Evolutionary conservation across 2,888 invertebrate species (phyloP).

Genomic region (Lordiphosa fenestrarum): DNA sequence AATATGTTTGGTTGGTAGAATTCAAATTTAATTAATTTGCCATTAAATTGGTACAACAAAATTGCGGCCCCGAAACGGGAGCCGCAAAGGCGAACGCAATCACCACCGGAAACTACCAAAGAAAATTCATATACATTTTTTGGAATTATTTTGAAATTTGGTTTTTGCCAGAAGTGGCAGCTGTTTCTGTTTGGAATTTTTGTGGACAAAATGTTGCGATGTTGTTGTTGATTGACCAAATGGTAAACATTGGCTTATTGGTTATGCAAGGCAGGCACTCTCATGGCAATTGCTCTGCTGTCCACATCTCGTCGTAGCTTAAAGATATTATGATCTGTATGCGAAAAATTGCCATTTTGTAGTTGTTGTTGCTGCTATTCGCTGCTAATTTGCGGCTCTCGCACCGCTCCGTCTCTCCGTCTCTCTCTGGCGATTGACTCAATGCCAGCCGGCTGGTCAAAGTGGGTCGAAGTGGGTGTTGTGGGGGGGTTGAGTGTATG

Average conservation of each 20-base stretch:
- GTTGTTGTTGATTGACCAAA: conserved; percentile 45
- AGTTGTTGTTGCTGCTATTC: conserved; percentile 17
- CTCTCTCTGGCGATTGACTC: conserved; percentile 31
- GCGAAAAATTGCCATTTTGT: conserved; percentile 54
- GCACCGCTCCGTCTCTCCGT: conserved; percentile 9
- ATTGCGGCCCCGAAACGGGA: conserved; percentile 31
- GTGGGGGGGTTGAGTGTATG: conserved; percentile 4
- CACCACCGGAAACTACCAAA: conserved; percentile 3
- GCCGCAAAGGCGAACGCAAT: conserved; percentile 40
- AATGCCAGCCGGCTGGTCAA: conserved; percentile 56
- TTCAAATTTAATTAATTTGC: conserved; percentile 53
- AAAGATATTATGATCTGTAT: conserved; percentile 68
- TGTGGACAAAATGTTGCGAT: conserved; percentile 7
- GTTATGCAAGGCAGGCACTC: conserved; percentile 48
- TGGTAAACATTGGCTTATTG: conserved; percentile 51
- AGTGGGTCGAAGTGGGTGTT: conserved; percentile 66
- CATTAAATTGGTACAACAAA: conserved; percentile 21
- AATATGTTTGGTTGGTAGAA: conserved; percentile 52
- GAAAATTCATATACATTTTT: conserved; percentile 12
- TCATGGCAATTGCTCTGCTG: conserved; percentile 26
- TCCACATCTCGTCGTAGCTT: conserved; percentile 36
- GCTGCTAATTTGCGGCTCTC: conserved; percentile 47
- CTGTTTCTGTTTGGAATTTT: conserved; percentile 44
- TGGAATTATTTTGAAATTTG: conserved; percentile 2
- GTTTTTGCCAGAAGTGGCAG: conserved; percentile 28